phyloP scores from a whole-genome alignment of 2,888 invertebrate species.

The Malthinus flaveolus region DNA sequence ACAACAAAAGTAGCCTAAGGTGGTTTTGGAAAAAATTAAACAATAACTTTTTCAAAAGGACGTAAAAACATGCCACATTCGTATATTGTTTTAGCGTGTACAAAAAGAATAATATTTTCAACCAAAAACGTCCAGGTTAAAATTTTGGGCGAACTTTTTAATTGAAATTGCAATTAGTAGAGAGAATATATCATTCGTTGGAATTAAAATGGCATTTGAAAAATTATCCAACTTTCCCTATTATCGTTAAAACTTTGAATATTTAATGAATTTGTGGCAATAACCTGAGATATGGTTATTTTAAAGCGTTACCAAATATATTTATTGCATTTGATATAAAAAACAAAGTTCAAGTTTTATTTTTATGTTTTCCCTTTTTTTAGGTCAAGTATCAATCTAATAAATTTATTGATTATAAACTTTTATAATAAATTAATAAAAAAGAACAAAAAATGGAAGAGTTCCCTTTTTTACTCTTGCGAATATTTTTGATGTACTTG shows the following conservation, averaged over 20 bases:
- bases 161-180: slow-evolving; percentile 1
- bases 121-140: no score
- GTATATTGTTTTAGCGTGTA: no score
- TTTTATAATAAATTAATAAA: neutral
- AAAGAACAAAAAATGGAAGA: no score
- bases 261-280: slow-evolving; percentile 6
- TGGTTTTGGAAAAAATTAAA: no score
- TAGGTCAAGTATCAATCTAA: slow-evolving; percentile 4
- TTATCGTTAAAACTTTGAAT: slow-evolving; percentile 5
- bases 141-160: neutral
- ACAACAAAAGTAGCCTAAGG: no score
- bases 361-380: neutral
- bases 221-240: slow-evolving; percentile 5
- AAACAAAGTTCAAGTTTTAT: slow-evolving; percentile 5
- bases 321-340: neutral
- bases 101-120: no score
- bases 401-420: slow-evolving; percentile 3
- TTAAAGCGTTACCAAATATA: neutral
- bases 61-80: no score
- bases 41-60: no score
- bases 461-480: no score
- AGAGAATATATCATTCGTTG: slow-evolving; percentile 1
- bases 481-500: no score
- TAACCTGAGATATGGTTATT: slow-evolving; percentile 2
- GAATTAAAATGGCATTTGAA: slow-evolving; percentile 2